Percentiles rank a stretch among this genome's conserved stretches.
Evolutionary conservation across 1,140 invertebrate genomes (phyloP).

Genomic region (Notospermus geniculatus): DNA sequence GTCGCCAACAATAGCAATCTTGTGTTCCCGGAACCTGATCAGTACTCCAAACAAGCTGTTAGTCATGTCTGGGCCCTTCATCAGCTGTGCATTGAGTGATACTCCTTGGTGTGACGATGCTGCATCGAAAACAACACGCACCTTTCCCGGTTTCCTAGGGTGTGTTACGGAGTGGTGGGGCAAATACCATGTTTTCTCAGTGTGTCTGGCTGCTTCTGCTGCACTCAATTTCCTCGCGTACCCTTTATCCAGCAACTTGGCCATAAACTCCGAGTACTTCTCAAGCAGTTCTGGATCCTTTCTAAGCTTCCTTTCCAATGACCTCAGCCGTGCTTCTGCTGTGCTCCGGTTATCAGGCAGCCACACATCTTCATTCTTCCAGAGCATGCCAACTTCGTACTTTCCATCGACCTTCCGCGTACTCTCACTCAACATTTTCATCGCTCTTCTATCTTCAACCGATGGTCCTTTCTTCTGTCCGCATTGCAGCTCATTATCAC

Average conservation of each 20-base stretch:
- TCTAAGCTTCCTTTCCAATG: no score
- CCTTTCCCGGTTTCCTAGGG: slow-evolving; percentile 23
- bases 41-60: slow-evolving; percentile 30
- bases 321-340: no score
- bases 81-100: slow-evolving; percentile 33
- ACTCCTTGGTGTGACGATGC: slow-evolving; percentile 21
- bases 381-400: no score
- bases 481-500: no score
- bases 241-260: neutral
- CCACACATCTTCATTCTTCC: no score
- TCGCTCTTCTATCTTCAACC: no score
- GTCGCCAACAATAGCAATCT: slow-evolving; percentile 25
- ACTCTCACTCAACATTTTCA: no score
- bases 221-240: neutral
- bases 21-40: slow-evolving; percentile 25
- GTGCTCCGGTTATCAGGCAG: no score
- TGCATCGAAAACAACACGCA: slow-evolving; percentile 31
- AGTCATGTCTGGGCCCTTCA: slow-evolving; percentile 49
- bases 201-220: neutral
- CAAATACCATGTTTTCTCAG: slow-evolving; percentile 19
- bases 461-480: no score
- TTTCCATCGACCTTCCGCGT: no score
- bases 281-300: no score
- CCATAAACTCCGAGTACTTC: slow-evolving; percentile 2
- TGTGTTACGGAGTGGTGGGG: slow-evolving; percentile 28